Evolutionary conservation across 1,140 invertebrate genomes (phyloP), one percentile per base, ranked within the genome.

Genomic region (Platyura marginata): DNA sequence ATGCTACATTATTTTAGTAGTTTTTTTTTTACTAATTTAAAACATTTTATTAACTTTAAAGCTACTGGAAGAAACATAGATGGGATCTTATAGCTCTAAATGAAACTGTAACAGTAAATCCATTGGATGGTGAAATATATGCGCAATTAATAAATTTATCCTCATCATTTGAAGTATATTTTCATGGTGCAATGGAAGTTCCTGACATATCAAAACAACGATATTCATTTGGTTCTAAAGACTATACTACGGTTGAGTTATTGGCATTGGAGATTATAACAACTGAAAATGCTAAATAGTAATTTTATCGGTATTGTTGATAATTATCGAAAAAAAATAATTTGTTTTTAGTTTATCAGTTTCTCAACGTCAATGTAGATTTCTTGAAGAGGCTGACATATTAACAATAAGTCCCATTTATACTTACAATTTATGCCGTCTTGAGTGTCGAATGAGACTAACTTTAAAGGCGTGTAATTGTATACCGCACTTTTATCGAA

Each of bases 141-240:
- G 70, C 72, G 0, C 74, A 78, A 53, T 64, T 77, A n/a, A 70
- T 76, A n/a, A 76, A 77, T 43, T 63, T 78, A 35, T 71, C 72
- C 1, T 69, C 68, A 3, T 65, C 68, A 16, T 77, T 74, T 49
- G 63, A 68, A 51, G 67, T 70, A 2, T 74, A 68, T 41, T 59
- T 75, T 9, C 71, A 74, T 41, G 67, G 68, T 0, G 64, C 70
- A 0, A 53, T 62, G 2, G 73, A 75, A 57, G 61, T 70, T 0
- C 67, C 72, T 0, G 73, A 71, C 48, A 66, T 73, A 34, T 65
- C 69, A 2, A 67, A 63, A 15, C 69, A 69, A 42, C 54, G 54
- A 8, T 61, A 67, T 5, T 56, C 59, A 6, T 72, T 71, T 3
- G 56, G 52, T 1, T 51, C 66, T 38, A 55, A 48, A 25, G 59